Evolutionary conservation across 2,797 vertebrate species (phyloP).

Genomic region (Danio kyathit): DNA sequence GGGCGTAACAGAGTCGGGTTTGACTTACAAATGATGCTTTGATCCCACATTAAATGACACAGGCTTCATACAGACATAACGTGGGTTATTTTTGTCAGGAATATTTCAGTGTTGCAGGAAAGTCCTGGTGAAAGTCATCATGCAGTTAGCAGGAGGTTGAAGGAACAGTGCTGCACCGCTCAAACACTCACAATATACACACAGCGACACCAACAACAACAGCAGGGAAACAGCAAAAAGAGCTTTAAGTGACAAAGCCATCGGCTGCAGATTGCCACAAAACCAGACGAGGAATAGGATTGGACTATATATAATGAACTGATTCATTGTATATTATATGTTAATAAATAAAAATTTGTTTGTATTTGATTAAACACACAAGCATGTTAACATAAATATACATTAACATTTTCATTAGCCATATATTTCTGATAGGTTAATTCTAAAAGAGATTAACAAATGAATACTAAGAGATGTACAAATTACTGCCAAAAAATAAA

Average conservation of each 20-base stretch:
- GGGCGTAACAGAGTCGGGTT: slow-evolving; percentile 41
- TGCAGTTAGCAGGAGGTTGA: slow-evolving; percentile 18
- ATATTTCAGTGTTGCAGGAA: not conserved
- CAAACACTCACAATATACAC: slow-evolving; percentile 40
- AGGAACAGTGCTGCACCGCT: slow-evolving; percentile 7
- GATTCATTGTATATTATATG: not conserved
- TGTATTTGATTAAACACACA: too few species aligned
- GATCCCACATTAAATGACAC: slow-evolving; percentile 11
- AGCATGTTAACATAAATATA: too few species aligned
- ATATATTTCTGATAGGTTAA: too few species aligned
- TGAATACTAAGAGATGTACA: too few species aligned
- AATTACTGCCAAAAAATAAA: too few species aligned
- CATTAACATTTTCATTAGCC: too few species aligned
- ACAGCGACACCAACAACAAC: slow-evolving; percentile 43
- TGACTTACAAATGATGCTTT: slow-evolving; percentile 4
- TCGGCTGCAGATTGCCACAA: slow-evolving; percentile 72
- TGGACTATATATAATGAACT: not conserved
- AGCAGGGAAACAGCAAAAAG: slow-evolving; percentile 43
- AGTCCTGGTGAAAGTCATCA: slow-evolving; percentile 61
- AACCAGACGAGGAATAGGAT: slow-evolving; percentile 65
- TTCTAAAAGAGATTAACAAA: too few species aligned
- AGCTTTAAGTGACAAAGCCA: slow-evolving; percentile 55
- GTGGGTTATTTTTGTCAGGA: not conserved
- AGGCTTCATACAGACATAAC: not conserved
- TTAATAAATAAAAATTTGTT: too few species aligned